Percentiles rank a stretch among this genome's conserved stretches.
Evolutionary conservation across 2,797 vertebrate genomes (phyloP).

Genomic region (Channallabes apus): DNA sequence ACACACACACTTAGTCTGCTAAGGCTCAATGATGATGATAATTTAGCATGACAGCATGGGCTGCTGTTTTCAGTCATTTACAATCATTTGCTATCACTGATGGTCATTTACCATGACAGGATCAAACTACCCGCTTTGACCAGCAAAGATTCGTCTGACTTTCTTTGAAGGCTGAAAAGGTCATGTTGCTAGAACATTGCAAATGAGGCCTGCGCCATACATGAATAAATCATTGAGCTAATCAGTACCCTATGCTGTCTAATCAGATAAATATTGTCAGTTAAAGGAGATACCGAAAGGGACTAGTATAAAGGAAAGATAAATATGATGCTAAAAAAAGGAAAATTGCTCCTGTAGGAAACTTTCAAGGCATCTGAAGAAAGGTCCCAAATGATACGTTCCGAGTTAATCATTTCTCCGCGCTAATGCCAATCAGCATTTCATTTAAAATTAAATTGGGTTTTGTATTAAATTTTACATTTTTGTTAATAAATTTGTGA

Average conservation of each 20-base stretch:
- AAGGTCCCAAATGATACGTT: constrained; percentile 1
- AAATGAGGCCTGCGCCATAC: not conserved
- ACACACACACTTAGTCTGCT: constrained; percentile 1
- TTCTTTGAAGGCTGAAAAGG: constrained; percentile 27
- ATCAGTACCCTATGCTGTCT: not conserved
- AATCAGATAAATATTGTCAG: constrained; percentile 24
- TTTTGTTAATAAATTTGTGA: constrained; percentile 14
- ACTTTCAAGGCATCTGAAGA: constrained; percentile 6
- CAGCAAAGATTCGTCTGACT: constrained; percentile 12
- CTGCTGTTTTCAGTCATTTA: constrained; percentile 34
- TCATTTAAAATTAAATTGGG: too few species aligned
- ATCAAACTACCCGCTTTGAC: constrained; percentile 30
- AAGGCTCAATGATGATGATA: constrained; percentile 13
- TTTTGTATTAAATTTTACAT: too few species aligned
- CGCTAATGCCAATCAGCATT: constrained; percentile 10
- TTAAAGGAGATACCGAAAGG: constrained; percentile 13
- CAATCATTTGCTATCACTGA: constrained; percentile 21
- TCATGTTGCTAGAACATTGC: constrained; percentile 16
- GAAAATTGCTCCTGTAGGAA: constrained; percentile 4
- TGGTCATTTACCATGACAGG: constrained; percentile 36
- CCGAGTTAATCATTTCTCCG: constrained; percentile 20
- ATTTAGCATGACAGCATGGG: constrained; percentile 23
- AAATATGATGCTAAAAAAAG: not conserved
- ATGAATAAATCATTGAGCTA: constrained; percentile 32
- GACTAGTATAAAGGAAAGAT: constrained; percentile 25